These are phyloP conservation scores for Scolopax mira DNA, from an alignment of 2,113 vertebrate species.

Conservation along the genomic window DNA sequence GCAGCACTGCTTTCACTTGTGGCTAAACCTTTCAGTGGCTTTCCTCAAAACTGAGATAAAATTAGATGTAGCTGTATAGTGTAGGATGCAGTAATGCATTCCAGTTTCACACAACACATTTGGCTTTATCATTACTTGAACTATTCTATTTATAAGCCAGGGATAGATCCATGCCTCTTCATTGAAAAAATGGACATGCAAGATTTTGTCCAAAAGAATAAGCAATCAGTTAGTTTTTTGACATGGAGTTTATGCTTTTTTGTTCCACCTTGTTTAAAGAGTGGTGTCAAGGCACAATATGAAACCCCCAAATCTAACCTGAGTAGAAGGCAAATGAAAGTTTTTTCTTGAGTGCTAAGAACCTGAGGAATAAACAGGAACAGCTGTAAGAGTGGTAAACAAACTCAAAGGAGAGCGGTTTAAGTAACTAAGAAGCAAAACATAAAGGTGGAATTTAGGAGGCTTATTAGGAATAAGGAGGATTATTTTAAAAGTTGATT, in stretches of 20 bases:
- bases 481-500: background rate
- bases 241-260: background rate
- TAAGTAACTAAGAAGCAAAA: constrained; percentile 2
- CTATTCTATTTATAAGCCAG: background rate
- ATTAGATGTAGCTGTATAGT: background rate
- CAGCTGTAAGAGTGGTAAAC: background rate
- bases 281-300: background rate
- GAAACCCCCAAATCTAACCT: background rate
- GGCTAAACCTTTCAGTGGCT: background rate
- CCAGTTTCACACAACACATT: background rate
- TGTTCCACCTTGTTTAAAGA: background rate
- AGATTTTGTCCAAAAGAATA: background rate
- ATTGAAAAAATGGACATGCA: background rate
- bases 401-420: background rate
- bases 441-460: background rate
- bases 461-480: background rate
- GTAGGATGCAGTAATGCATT: background rate
- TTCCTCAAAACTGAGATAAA: background rate
- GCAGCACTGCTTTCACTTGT: background rate
- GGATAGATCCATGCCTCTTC: background rate
- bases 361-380: constrained; percentile 26
- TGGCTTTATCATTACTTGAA: background rate
- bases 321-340: background rate
- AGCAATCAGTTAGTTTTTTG: background rate
- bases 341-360: background rate